Conservation (phyloP, 2,888 invertebrate genomes). For the Dugesia japonica region DNA sequence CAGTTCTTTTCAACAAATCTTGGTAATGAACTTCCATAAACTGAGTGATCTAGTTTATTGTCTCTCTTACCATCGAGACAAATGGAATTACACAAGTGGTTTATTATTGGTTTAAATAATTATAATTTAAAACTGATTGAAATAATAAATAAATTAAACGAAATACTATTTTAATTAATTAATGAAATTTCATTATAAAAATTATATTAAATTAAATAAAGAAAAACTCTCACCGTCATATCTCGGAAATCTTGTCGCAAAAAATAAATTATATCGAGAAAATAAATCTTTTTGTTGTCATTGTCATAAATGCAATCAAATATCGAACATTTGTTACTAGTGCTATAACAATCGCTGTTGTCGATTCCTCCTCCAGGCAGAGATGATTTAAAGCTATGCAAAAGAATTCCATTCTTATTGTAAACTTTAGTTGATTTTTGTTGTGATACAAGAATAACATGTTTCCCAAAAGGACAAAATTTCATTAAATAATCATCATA, state of each 20-base stretch:
- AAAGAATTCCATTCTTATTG: not conserved
- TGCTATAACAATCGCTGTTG: no score
- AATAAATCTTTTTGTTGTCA: not conserved
- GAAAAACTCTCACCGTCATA: not conserved
- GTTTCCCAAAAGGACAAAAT: not conserved
- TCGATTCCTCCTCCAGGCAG: not conserved
- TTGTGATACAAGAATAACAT: not conserved
- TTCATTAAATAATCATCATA: not conserved
- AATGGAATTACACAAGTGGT: no score
- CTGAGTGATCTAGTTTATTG: no score
- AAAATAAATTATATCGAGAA: not conserved
- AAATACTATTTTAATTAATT: no score
- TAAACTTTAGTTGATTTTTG: not conserved
- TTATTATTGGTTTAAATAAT: no score
- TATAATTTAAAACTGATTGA: no score
- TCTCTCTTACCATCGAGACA: no score
- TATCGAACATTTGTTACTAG: not conserved
- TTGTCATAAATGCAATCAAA: not conserved
- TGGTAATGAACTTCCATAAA: no score
- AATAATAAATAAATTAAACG: no score
- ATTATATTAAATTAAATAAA: no score
- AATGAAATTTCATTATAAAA: no score
- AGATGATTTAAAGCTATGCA: not conserved
- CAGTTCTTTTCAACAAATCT: no score
- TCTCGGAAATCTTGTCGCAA: not conserved